Percentiles rank a stretch among this genome's conserved stretches.
Evolutionary conservation across 2,888 invertebrate species (phyloP).

Genomic region (Notodonta ziczac): DNA sequence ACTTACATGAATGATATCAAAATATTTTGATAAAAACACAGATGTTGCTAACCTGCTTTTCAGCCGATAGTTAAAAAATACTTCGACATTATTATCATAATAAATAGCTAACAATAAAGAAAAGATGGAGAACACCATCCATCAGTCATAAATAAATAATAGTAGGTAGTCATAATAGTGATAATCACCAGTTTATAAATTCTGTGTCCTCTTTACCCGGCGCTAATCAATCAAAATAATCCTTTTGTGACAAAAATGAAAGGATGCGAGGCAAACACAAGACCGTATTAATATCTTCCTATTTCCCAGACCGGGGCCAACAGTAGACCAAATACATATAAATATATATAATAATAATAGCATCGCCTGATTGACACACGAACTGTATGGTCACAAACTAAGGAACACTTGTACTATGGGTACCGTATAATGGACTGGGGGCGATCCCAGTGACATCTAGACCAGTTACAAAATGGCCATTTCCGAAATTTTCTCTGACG

Average conservation of each 20-base stretch:
- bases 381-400: too few species aligned
- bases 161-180: too few species aligned
- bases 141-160: background rate
- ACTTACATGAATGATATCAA: too few species aligned
- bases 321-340: background rate
- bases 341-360: too few species aligned
- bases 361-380: too few species aligned
- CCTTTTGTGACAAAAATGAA: background rate
- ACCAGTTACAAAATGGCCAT: too few species aligned
- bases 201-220: background rate
- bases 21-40: too few species aligned
- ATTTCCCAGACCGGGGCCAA: background rate
- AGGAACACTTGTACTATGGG: too few species aligned
- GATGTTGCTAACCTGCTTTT: background rate
- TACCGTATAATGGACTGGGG: too few species aligned
- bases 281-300: background rate
- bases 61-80: background rate
- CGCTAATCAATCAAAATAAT: conserved; percentile 1
- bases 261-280: background rate
- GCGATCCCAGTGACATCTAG: too few species aligned
- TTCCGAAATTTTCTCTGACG: too few species aligned
- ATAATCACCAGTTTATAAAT: background rate
- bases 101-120: background rate
- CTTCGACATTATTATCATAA: background rate
- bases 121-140: background rate